Percentiles rank a stretch among this genome's conserved stretches.
phyloP scores from a whole-genome alignment of 1,140 invertebrate genomes.

The Marisa cornuarietis region DNA sequence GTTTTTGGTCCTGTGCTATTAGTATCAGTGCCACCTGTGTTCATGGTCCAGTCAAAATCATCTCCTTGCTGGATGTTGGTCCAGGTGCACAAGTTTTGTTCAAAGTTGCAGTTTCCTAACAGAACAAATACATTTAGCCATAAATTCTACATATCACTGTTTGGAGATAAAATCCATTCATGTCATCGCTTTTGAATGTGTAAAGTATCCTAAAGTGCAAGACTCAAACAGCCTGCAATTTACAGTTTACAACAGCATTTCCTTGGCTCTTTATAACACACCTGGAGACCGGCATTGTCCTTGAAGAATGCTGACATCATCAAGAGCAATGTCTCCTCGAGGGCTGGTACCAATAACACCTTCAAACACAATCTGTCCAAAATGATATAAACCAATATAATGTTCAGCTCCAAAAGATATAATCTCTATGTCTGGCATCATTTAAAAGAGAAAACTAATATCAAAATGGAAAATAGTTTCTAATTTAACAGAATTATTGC shows the following conservation, averaged over 20 bases:
- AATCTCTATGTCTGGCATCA: no score
- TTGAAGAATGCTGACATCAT: slow-evolving; percentile 44
- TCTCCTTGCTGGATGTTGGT: slow-evolving; percentile 42
- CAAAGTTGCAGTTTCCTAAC: slow-evolving; percentile 57
- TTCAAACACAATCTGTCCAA: slow-evolving; percentile 73
- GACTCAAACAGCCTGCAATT: no score
- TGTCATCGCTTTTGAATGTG: no score
- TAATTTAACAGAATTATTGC: no score
- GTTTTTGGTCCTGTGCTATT: slow-evolving; percentile 49
- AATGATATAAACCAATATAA: no score
- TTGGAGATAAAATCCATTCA: no score
- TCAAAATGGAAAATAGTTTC: no score
- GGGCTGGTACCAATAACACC: slow-evolving; percentile 74
- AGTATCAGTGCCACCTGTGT: slow-evolving; percentile 42
- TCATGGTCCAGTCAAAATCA: slow-evolving; percentile 60
- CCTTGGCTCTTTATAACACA: not conserved
- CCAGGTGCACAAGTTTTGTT: slow-evolving; percentile 55
- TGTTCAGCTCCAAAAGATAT: no score
- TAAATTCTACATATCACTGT: no score
- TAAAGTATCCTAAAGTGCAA: no score
- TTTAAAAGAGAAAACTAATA: no score
- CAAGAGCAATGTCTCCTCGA: slow-evolving; percentile 68
- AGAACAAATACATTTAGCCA: not conserved
- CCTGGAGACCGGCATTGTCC: slow-evolving; percentile 1
- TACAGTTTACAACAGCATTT: no score